phyloP scores from a whole-genome alignment of 2,113 vertebrate species.

The Ctenodactylus gundi region DNA sequence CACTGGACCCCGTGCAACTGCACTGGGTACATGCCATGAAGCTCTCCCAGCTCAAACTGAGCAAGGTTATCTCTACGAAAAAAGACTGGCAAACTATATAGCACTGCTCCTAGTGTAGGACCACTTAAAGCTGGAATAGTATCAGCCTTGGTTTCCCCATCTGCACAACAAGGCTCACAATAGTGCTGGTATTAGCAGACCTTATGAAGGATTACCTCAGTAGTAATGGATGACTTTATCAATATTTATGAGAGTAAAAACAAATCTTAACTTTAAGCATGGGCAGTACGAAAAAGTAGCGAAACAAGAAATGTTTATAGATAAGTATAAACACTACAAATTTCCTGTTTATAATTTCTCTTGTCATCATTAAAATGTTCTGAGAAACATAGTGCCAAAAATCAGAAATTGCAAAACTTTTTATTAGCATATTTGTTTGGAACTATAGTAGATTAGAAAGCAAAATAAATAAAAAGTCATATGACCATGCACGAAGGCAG shows the following conservation, averaged over 20 bases:
- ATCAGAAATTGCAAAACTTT: neutral
- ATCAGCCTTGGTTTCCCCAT: neutral
- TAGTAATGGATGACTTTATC: neutral
- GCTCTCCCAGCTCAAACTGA: neutral
- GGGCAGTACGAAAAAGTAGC: neutral
- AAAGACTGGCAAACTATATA: neutral
- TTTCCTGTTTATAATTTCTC: constrained; percentile 61
- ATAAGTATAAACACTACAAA: constrained; percentile 20
- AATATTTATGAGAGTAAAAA: constrained; percentile 16
- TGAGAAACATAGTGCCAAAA: constrained; percentile 16
- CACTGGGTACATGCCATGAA: neutral
- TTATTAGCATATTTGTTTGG: constrained; percentile 35
- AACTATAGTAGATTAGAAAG: neutral
- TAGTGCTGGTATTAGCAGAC: neutral
- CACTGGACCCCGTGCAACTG: neutral
- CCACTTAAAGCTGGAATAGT: neutral
- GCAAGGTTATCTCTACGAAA: neutral
- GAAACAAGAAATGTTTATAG: neutral
- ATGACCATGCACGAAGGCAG: neutral
- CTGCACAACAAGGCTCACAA: neutral
- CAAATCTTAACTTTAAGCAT: neutral
- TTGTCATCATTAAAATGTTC: constrained; percentile 38
- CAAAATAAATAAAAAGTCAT: neutral
- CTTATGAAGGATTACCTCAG: neutral
- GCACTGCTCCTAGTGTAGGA: neutral